Conservation (phyloP, 2,113 vertebrate genomes). For the Burhinus oedicnemus region DNA sequence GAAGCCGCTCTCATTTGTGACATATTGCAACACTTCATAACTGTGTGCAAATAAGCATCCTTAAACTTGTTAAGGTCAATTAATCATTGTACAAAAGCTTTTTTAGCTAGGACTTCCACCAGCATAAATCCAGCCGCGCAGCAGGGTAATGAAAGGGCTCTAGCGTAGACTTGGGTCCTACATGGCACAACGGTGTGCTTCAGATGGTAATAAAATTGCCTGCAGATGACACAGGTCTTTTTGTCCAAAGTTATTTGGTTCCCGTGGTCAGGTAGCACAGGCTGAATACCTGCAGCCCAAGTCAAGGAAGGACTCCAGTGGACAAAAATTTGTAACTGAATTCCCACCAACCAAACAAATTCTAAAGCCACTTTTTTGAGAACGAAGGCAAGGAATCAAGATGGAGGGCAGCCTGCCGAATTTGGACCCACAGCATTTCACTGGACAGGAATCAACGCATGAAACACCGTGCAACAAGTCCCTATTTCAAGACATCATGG, state of each 20-base stretch:
- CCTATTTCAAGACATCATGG: background rate
- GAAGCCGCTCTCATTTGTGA: slow-evolving; percentile 79
- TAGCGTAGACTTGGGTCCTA: background rate
- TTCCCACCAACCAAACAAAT: background rate
- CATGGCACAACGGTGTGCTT: background rate
- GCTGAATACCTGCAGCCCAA: background rate
- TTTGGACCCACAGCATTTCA: background rate
- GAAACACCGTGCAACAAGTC: background rate
- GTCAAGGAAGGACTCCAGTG: background rate
- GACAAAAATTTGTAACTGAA: background rate
- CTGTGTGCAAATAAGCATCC: slow-evolving; percentile 83
- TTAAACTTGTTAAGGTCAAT: slow-evolving; percentile 83
- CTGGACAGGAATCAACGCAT: background rate
- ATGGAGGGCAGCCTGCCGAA: background rate
- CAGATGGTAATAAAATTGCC: slow-evolving; percentile 43
- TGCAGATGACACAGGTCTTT: slow-evolving; percentile 3
- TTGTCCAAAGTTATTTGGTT: slow-evolving; percentile 30
- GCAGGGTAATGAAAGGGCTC: slow-evolving; percentile 37
- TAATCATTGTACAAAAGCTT: slow-evolving; percentile 77
- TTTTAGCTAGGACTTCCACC: slow-evolving; percentile 46
- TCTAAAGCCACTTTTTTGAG: background rate
- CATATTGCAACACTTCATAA: slow-evolving; percentile 80
- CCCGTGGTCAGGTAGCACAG: background rate
- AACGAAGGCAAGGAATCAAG: background rate
- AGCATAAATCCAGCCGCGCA: background rate